Percentiles rank a stretch among this genome's conserved stretches.
These are phyloP conservation scores for Eristalinus aeneus DNA, from an alignment of 2,888 invertebrate genomes.

Conservation along the genomic window DNA sequence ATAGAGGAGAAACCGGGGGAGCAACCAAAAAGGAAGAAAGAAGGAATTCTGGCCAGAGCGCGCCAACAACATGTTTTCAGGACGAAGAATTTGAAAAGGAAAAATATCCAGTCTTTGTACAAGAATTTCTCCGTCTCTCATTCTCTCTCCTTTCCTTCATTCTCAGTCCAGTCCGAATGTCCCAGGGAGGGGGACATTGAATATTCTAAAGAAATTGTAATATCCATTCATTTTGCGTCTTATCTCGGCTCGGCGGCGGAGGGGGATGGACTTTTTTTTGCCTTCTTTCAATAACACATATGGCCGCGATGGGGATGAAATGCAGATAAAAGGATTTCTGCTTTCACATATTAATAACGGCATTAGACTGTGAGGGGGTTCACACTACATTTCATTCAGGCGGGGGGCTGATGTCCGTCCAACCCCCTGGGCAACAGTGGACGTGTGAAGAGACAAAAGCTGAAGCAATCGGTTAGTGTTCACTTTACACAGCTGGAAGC, in stretches of 20 bases:
- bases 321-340: background rate
- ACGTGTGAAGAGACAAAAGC: slow-evolving; percentile 34
- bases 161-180: background rate
- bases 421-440: background rate
- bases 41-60: background rate
- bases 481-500: background rate
- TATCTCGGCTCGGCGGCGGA: slow-evolving; percentile 20
- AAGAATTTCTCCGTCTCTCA: slow-evolving; percentile 25
- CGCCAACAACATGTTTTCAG: slow-evolving; percentile 40
- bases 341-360: slow-evolving; percentile 48
- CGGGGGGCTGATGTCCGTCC: background rate
- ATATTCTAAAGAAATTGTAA: slow-evolving; percentile 63
- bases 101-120: slow-evolving; percentile 42
- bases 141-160: background rate
- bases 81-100: slow-evolving; percentile 41
- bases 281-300: slow-evolving; percentile 22
- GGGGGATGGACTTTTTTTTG: slow-evolving; percentile 16
- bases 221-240: slow-evolving; percentile 60
- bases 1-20: background rate
- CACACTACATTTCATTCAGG: slow-evolving; percentile 20
- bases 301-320: background rate
- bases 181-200: slow-evolving; percentile 2
- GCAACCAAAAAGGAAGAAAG: background rate
- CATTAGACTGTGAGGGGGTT: slow-evolving; percentile 19
- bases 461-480: slow-evolving; percentile 29